Percentiles rank a stretch among this genome's conserved stretches.
Evolutionary conservation across 2,888 invertebrate genomes (phyloP).

Genomic region (Melieria crassipennis): DNA sequence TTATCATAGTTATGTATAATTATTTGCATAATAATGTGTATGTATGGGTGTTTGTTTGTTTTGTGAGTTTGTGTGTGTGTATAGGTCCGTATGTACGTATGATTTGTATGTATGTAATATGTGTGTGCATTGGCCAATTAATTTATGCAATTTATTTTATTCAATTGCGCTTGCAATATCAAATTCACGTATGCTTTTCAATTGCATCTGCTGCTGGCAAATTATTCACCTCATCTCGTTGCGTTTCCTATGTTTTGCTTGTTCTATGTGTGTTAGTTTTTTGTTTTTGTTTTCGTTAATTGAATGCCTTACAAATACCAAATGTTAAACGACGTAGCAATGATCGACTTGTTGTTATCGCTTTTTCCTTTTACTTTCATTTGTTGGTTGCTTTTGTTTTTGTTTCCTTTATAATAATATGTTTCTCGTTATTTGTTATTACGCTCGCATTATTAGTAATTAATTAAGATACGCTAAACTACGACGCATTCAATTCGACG

Average conservation of each 20-base stretch:
- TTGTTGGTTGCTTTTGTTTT: background rate
- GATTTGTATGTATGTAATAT: constrained; percentile 20
- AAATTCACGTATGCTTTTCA: too few relatives aligned
- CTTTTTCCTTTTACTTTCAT: constrained; percentile 13
- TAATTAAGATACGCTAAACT: constrained; percentile 26
- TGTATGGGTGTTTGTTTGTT: constrained; percentile 6
- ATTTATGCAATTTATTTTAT: constrained; percentile 30
- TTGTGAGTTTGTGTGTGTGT: constrained; percentile 11
- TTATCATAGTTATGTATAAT: constrained; percentile 24
- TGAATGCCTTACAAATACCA: background rate
- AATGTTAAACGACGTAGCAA: too few relatives aligned
- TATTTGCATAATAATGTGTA: constrained; percentile 6
- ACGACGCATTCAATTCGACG: constrained; percentile 6
- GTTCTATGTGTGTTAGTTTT: background rate
- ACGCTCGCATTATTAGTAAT: constrained; percentile 3
- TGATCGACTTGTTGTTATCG: too few relatives aligned
- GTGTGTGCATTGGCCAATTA: constrained; percentile 29
- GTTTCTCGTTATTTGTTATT: constrained; percentile 8
- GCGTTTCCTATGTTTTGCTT: background rate
- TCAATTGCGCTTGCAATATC: background rate
- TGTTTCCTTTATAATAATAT: constrained; percentile 3
- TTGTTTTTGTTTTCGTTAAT: constrained; percentile 10
- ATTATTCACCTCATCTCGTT: background rate
- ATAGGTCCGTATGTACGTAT: background rate
- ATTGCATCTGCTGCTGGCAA: too few relatives aligned